phyloP scores from a whole-genome alignment of 2,888 invertebrate species.

The Parthenolecanium corni region DNA sequence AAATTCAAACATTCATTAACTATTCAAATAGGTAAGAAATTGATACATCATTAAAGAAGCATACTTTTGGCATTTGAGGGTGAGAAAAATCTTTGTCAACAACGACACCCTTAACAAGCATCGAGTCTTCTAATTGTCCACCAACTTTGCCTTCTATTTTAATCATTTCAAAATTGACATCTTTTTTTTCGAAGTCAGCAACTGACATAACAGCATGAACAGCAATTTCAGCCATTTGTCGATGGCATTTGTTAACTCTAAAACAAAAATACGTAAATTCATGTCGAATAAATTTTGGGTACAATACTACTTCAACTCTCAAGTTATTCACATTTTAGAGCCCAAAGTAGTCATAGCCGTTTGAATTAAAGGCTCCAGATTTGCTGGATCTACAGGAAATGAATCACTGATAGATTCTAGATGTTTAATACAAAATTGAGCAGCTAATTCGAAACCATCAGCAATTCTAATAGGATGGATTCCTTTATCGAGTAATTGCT shows the following conservation, averaged over 20 bases:
- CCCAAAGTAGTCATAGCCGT: conserved; percentile 97
- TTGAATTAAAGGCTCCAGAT: conserved; percentile 77
- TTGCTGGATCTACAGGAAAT: conserved; percentile 72
- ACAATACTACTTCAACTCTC: not conserved
- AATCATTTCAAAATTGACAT: conserved; percentile 98
- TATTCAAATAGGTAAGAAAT: no score
- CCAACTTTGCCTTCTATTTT: conserved; percentile 97
- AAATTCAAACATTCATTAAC: conserved; percentile 10
- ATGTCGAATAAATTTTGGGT: not conserved
- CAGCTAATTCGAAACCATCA: conserved; percentile 96
- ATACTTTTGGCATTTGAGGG: conserved; percentile 95
- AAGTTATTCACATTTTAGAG: conserved; percentile 76
- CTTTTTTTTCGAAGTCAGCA: conserved; percentile 81
- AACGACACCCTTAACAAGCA: conserved; percentile 91
- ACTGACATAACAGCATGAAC: conserved; percentile 94
- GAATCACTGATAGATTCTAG: conserved; percentile 78
- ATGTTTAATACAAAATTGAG: conserved; percentile 72
- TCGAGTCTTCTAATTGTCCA: conserved; percentile 91
- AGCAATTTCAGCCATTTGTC: conserved; percentile 97
- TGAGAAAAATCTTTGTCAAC: conserved; percentile 98
- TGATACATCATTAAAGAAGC: conserved; percentile 4
- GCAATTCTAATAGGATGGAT: conserved; percentile 98
- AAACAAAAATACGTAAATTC: conserved; percentile 33
- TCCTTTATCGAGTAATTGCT: conserved; percentile 81
- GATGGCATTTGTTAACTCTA: conserved; percentile 86